phyloP scores from a whole-genome alignment of 2,888 invertebrate species.

The Zaprionus lineosus region DNA sequence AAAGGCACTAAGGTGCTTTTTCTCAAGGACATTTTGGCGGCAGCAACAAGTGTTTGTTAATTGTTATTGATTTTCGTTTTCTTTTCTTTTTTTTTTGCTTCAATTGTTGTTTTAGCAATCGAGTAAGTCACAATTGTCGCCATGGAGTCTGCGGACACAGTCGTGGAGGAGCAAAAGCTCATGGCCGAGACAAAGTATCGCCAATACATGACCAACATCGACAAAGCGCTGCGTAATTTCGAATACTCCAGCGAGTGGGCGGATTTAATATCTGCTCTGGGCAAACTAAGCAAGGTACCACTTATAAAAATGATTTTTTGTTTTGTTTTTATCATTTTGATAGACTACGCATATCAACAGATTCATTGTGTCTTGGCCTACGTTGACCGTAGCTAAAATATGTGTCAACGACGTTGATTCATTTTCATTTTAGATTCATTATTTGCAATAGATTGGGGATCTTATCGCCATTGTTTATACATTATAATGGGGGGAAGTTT shows the following conservation, averaged over 20 bases:
- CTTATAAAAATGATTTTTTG: too few relatives aligned
- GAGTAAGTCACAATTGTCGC: conserved; percentile 31
- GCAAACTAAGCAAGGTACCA: conserved; percentile 93
- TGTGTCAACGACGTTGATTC: too few relatives aligned
- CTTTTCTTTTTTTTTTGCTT: conserved; percentile 3
- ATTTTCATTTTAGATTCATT: too few relatives aligned
- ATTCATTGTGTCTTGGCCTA: too few relatives aligned
- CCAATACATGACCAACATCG: conserved; percentile 90
- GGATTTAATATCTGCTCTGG: conserved; percentile 94
- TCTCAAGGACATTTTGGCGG: conserved; percentile 40
- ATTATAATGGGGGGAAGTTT: too few relatives aligned
- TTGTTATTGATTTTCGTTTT: conserved; percentile 56
- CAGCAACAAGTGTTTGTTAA: conserved; percentile 69
- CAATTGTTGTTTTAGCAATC: conserved; percentile 3
- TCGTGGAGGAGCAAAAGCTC: conserved; percentile 89
- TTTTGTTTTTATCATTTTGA: too few relatives aligned
- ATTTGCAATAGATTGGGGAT: too few relatives aligned
- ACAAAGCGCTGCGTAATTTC: conserved; percentile 94
- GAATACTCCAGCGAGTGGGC: conserved; percentile 98
- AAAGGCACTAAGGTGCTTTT: neutral
- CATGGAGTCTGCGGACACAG: conserved; percentile 82
- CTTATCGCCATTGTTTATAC: too few relatives aligned
- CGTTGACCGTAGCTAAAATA: too few relatives aligned
- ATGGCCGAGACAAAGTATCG: conserved; percentile 92
- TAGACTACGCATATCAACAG: too few relatives aligned